Evolutionary conservation across 2,888 invertebrate genomes (phyloP).

Genomic region (Cetonia aurata): DNA sequence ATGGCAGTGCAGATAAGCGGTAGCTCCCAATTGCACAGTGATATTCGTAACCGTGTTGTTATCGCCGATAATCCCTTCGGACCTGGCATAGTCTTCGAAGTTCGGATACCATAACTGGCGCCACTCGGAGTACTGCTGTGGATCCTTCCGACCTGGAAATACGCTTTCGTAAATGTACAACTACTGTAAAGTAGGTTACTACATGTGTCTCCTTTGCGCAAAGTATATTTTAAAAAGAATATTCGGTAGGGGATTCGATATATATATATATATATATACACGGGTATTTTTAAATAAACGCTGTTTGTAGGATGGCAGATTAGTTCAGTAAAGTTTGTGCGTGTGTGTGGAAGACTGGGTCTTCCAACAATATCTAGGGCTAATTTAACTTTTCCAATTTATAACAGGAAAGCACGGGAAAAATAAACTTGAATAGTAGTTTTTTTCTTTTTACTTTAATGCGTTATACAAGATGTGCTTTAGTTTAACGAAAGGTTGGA

Average conservation of each 20-base stretch:
- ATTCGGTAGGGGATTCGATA: no score
- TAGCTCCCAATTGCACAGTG: constrained; percentile 81
- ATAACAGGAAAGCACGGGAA: no score
- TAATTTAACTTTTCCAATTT: no score
- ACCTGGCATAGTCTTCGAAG: constrained; percentile 68
- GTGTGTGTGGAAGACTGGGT: no score
- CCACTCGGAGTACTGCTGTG: constrained; percentile 70
- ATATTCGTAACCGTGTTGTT: constrained; percentile 83
- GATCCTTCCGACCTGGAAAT: constrained; percentile 60
- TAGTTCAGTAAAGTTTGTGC: no score
- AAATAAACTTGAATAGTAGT: no score
- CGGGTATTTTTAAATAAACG: no score
- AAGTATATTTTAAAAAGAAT: no score
- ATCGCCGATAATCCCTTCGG: constrained; percentile 68
- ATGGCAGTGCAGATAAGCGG: constrained; percentile 85
- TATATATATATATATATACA: no score
- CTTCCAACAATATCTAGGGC: no score
- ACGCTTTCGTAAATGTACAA: constrained; percentile 18
- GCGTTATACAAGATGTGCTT: constrained; percentile 2
- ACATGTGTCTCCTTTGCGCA: not conserved
- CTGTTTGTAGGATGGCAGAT: no score
- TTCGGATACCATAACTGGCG: constrained; percentile 74
- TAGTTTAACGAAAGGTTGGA: constrained; percentile 10
- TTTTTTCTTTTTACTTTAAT: not conserved
- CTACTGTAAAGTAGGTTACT: not conserved